Base-by-base conservation (phyloP, 2,888 invertebrate genomes). In the Diarsia dahlii region DNA sequence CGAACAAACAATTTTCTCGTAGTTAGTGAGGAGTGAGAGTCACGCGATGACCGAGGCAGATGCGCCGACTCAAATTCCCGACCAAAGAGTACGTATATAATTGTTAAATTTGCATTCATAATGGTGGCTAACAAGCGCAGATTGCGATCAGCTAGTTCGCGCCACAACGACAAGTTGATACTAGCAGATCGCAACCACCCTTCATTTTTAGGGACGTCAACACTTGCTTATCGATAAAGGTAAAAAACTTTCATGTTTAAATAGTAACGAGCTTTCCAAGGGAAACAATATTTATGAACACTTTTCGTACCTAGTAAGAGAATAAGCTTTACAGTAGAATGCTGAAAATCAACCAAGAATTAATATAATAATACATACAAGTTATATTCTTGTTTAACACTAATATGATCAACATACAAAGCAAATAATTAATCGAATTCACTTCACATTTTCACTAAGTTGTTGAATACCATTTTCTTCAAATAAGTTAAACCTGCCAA, bases 21-120 rank as follows among this genome's bases (percentile, higher is more conserved):
- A 87, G 46, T 80, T 72, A 71, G 86, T 79, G 87, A 85, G 81
- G 85, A 84, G 80, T 74, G 63, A 84, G 84, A 91, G 92, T 91
- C 93, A 94, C 92, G 94, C 93, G 90, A 93, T 89, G 89, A 82
- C 82, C 78, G 79, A 85, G 77, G 88, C 89, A 92, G 90, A 92
- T 87, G 88, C 54, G n/a, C 63, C 45, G n/a, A 81, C 79, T 80
- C 74, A 81, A 85, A 87, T 91, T 91, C 89, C 90, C 89, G 76
- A 71, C 60, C 74, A 66, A 72, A 75, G 60, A 80, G 71, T 76
- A 81, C 71, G 90, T 92, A 91, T 92, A 92, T 94, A 94, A 94
- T 95, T 94, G 93, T 94, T 94, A 93, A 94, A 95, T 95, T 95
- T 95, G 93, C 95, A 95, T 95, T 92, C 90, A 94, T 95, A 94